Conservation (phyloP, 2,888 invertebrate genomes). For the Pollenia angustigena region DNA sequence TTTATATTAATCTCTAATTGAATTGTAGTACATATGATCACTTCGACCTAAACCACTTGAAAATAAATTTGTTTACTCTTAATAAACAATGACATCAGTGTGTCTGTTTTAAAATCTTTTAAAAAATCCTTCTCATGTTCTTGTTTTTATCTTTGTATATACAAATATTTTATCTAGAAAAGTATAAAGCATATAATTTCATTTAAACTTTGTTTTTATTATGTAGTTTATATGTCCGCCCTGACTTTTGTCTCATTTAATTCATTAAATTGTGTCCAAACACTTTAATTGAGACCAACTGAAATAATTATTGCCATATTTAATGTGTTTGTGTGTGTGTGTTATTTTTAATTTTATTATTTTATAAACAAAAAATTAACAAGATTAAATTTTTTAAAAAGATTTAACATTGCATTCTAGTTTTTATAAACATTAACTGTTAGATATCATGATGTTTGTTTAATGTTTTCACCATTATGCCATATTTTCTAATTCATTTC, state of each 20-base stretch:
- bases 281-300: slow-evolving; percentile 74
- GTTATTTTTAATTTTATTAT: slow-evolving; percentile 22
- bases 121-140: slow-evolving; percentile 1
- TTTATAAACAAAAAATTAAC: slow-evolving; percentile 33
- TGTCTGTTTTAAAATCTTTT: slow-evolving; percentile 41
- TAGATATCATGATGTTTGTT: slow-evolving; percentile 6
- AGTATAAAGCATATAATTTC: slow-evolving; percentile 15
- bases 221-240: neutral
- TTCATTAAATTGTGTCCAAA: slow-evolving; percentile 73
- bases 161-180: slow-evolving; percentile 29
- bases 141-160: slow-evolving; percentile 8
- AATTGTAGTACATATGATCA: slow-evolving; percentile 8
- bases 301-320: slow-evolving; percentile 58
- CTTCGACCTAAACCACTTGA: slow-evolving; percentile 26
- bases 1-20: neutral
- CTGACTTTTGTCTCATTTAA: slow-evolving; percentile 47
- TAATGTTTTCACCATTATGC: slow-evolving; percentile 5
- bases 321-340: slow-evolving; percentile 4
- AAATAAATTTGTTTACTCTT: slow-evolving; percentile 35
- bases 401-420: slow-evolving; percentile 25
- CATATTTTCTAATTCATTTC: slow-evolving; percentile 50
- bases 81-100: slow-evolving; percentile 72
- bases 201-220: slow-evolving; percentile 37
- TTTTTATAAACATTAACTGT: neutral
- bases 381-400: slow-evolving; percentile 33